Percentiles rank a stretch among this genome's conserved stretches.
Evolutionary conservation across 2,113 vertebrate genomes (phyloP).

Genomic region (Heptranchias perlo): DNA sequence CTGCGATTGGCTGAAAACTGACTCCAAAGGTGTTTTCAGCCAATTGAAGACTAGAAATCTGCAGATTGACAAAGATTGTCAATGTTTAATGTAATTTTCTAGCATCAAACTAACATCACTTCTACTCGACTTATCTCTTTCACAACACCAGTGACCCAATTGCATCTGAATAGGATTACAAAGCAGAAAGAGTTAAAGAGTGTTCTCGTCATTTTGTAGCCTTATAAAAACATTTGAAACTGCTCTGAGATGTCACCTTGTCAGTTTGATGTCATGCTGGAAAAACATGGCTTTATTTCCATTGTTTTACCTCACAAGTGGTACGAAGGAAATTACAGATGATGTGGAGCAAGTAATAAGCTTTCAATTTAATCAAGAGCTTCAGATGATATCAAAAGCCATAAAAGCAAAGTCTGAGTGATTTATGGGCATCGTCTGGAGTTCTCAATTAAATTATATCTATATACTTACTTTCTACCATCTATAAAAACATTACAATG

Average conservation of each 20-base stretch:
- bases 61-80: neutral
- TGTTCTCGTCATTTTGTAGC: neutral
- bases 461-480: neutral
- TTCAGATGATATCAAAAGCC: slow-evolving; percentile 22
- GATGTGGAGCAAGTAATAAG: neutral
- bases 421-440: neutral
- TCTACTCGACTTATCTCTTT: neutral
- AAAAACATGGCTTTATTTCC: slow-evolving; percentile 19
- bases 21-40: neutral
- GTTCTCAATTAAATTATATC: slow-evolving; percentile 35
- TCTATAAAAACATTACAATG: neutral
- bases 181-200: neutral
- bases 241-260: too few species aligned
- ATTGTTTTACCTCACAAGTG: neutral
- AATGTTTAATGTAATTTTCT: neutral
- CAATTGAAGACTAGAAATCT: neutral
- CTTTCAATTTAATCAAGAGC: slow-evolving; percentile 26
- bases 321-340: neutral
- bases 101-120: neutral
- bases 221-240: too few species aligned
- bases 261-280: slow-evolving; percentile 10
- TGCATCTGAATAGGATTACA: neutral
- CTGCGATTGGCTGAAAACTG: neutral
- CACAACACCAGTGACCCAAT: neutral
- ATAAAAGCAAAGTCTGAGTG: neutral